phyloP scores from a whole-genome alignment of 2,113 vertebrate genomes.

The Neotoma lepida region DNA sequence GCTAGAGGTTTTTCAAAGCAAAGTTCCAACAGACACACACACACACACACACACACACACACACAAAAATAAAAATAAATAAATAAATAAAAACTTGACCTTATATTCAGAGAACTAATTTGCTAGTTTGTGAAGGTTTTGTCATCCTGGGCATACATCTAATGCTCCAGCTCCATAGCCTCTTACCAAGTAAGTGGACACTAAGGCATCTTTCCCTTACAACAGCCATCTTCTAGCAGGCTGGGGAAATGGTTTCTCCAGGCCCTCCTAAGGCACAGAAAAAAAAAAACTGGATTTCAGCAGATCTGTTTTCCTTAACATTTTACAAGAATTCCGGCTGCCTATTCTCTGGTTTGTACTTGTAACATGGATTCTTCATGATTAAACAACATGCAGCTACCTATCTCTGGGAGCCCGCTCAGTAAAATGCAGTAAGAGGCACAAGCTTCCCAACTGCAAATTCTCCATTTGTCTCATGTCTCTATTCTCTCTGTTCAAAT shows the following conservation, averaged over 20 bases:
- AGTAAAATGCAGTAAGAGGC: neutral
- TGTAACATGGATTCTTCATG: neutral
- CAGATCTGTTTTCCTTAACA: neutral
- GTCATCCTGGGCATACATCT: neutral
- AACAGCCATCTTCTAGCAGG: neutral
- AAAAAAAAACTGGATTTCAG: neutral
- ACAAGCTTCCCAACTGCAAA: neutral
- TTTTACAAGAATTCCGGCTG: neutral
- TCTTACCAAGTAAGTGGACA: neutral
- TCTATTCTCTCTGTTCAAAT: slow-evolving; percentile 11
- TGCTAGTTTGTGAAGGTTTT: neutral
- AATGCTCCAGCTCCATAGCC: neutral
- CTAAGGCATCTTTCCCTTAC: neutral
- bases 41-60: too few species aligned
- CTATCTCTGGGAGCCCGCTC: neutral
- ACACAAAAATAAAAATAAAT: too few species aligned
- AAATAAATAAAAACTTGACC: neutral
- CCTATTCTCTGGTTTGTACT: slow-evolving; percentile 23
- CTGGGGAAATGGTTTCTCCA: neutral
- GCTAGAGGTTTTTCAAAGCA: neutral
- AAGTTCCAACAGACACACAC: neutral
- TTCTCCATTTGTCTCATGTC: neutral
- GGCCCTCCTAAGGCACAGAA: neutral
- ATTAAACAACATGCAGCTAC: neutral
- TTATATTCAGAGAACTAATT: neutral